These are phyloP conservation scores for Echeneis naucrates DNA, from an alignment of 2,797 vertebrate species.

Conservation along the genomic window DNA sequence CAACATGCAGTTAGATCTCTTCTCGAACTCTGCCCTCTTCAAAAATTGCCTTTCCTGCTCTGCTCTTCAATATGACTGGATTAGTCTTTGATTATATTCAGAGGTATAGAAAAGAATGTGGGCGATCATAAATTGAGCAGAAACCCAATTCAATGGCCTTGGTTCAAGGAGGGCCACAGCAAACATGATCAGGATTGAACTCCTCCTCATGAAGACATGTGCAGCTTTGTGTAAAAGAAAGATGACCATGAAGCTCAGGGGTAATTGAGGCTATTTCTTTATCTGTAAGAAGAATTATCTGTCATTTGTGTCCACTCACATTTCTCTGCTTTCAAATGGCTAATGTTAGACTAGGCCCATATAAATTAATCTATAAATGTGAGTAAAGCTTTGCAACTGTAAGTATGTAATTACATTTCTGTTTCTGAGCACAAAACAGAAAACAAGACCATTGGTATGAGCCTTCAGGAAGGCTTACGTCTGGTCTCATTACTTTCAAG, in stretches of 20 bases:
- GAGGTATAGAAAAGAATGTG: no score
- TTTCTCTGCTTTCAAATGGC: background rate
- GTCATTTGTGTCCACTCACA: conserved; percentile 1
- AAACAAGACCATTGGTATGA: conserved; percentile 13
- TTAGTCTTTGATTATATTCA: no score
- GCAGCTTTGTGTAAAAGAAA: background rate
- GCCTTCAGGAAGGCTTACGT: conserved; percentile 23
- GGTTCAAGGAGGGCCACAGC: background rate
- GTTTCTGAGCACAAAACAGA: background rate
- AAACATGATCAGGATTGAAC: background rate
- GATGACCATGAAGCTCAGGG: background rate
- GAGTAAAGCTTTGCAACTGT: background rate
- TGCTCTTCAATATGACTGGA: background rate
- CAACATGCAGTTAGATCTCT: background rate
- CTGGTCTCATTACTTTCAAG: conserved; percentile 26
- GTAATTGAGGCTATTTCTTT: background rate
- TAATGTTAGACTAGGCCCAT: background rate
- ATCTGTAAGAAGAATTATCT: background rate
- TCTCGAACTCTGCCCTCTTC: background rate
- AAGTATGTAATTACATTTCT: conserved; percentile 13
- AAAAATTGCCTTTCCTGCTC: background rate
- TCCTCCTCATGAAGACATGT: background rate
- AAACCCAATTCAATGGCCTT: background rate
- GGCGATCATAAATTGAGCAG: background rate
- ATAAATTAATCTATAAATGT: conserved; percentile 7